Conservation (phyloP, 2,797 vertebrate species). For the Emys orbicularis region DNA sequence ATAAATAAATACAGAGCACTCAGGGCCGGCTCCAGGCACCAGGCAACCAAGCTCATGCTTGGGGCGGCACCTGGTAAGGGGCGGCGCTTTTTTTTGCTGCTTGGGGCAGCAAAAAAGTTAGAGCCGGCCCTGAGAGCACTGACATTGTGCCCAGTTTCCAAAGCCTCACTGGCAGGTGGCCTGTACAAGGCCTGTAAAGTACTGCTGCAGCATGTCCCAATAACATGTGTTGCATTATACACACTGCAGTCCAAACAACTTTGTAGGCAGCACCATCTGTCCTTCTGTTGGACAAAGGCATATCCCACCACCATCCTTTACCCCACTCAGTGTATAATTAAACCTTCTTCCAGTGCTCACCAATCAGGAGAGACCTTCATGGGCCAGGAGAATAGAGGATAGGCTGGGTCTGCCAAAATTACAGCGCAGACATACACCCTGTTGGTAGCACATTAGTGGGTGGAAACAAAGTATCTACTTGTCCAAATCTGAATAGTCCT, state of each 20-base stretch:
- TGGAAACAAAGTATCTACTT: neutral
- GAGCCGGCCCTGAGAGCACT: no score
- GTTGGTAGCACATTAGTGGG: neutral
- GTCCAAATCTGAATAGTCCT: neutral
- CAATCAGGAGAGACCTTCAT: accelerated
- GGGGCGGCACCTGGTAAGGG: no score
- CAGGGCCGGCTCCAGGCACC: no score
- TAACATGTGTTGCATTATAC: neutral
- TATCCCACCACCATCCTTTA: neutral
- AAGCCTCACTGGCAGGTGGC: accelerated
- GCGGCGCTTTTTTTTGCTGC: no score
- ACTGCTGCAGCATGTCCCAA: neutral
- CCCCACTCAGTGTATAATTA: slow-evolving; percentile 9
- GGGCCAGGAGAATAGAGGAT: neutral
- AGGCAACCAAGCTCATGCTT: no score
- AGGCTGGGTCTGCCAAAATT: neutral
- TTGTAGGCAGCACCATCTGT: neutral
- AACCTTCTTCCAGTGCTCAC: neutral
- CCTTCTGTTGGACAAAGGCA: slow-evolving; percentile 8
- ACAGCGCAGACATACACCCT: neutral
- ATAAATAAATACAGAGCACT: slow-evolving; percentile 4
- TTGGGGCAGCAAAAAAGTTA: no score
- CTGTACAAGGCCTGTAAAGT: neutral
- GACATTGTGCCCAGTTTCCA: neutral
- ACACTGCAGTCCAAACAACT: slow-evolving; percentile 8